Conservation (phyloP, 2,888 invertebrate species). For the Yponomeuta malinellus region DNA sequence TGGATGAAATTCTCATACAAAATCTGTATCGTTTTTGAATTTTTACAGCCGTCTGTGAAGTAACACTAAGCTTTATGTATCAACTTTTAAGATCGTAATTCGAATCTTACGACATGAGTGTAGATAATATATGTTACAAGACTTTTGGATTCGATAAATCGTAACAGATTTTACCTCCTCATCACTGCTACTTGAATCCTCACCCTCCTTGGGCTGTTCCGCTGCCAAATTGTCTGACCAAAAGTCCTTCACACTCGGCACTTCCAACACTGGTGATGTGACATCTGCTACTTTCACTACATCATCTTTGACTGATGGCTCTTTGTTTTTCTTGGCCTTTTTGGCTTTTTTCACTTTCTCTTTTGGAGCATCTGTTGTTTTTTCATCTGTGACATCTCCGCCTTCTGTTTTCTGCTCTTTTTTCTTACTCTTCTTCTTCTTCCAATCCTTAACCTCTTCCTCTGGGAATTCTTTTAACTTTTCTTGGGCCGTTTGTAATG, state of each 20-base stretch:
- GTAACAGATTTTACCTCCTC: conserved; percentile 35
- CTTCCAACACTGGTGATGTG: conserved; percentile 48
- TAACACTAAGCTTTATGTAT: too few relatives aligned
- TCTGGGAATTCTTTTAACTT: conserved; percentile 34
- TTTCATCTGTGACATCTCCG: conserved; percentile 20
- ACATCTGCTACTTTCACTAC: conserved; percentile 23
- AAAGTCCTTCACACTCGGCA: conserved; percentile 60
- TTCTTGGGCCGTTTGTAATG: conserved; percentile 35
- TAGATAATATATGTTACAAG: neutral
- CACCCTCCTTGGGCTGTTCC: conserved; percentile 31
- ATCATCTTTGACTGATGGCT: conserved; percentile 21
- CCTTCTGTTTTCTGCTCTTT: conserved; percentile 23
- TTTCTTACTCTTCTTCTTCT: conserved; percentile 24
- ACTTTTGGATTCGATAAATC: too few relatives aligned
- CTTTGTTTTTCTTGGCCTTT: conserved; percentile 28
- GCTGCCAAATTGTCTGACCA: conserved; percentile 37
- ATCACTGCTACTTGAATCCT: conserved; percentile 59
- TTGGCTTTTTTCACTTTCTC: conserved; percentile 25
- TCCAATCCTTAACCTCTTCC: conserved; percentile 25
- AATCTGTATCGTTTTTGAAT: too few relatives aligned
- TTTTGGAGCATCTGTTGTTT: conserved; percentile 19
- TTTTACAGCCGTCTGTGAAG: too few relatives aligned
- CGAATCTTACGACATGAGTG: too few relatives aligned
- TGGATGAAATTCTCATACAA: too few relatives aligned
- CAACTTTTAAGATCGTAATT: too few relatives aligned